Conservation (phyloP, 2,888 invertebrate species). For the Hemithea aestivaria region DNA sequence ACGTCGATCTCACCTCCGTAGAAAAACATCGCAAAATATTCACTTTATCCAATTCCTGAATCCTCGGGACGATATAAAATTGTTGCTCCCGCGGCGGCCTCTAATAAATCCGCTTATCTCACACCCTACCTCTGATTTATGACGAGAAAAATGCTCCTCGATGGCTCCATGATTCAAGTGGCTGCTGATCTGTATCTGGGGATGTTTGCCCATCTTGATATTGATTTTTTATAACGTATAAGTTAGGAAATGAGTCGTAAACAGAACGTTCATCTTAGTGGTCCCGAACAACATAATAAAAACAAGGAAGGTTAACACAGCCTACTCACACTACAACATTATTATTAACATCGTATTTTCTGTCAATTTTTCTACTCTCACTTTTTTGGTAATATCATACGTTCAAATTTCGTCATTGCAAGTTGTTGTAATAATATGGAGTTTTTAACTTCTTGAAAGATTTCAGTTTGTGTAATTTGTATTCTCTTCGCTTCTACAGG, state of each 20-base stretch:
- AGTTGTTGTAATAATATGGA: constrained; percentile 37
- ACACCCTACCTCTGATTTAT: constrained; percentile 25
- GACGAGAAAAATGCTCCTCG: constrained; percentile 24
- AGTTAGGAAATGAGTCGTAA: too few species aligned
- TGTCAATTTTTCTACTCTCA: too few species aligned
- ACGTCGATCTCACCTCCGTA: constrained; percentile 9
- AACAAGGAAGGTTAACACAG: constrained; percentile 5
- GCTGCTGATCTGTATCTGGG: constrained; percentile 14
- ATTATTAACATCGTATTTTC: too few species aligned
- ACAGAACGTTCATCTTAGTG: too few species aligned
- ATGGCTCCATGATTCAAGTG: constrained; percentile 10
- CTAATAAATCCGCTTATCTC: constrained; percentile 53
- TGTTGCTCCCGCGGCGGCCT: constrained; percentile 38
- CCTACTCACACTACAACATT: too few species aligned
- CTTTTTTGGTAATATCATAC: too few species aligned
- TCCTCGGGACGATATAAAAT: constrained; percentile 45
- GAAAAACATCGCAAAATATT: constrained; percentile 33
- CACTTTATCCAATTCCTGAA: constrained; percentile 48
- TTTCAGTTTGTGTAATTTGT: constrained; percentile 52
- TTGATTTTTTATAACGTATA: not conserved
- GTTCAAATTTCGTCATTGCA: too few species aligned
- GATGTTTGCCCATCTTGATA: constrained; percentile 10
- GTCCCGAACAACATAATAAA: constrained; percentile 25
- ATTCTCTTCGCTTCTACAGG: constrained; percentile 51
- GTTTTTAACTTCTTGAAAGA: constrained; percentile 17